Percentiles rank a stretch among this genome's conserved stretches.
Conservation (phyloP, 1,140 invertebrate species). For the Drosophila lini region DNA sequence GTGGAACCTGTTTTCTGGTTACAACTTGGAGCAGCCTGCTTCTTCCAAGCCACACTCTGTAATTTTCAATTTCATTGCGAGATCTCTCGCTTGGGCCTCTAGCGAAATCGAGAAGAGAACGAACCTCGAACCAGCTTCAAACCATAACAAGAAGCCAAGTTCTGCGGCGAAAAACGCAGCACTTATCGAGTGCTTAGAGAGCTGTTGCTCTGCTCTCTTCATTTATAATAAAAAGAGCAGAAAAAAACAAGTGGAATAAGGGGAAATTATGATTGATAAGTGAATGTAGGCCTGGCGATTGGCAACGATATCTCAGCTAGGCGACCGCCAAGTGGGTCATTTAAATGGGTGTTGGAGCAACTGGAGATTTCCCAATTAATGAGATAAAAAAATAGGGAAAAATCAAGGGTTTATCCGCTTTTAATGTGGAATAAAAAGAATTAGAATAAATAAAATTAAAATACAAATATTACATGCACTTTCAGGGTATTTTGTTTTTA, state of each 20-base stretch:
- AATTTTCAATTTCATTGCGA: constrained; percentile 76
- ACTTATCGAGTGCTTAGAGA: constrained; percentile 50
- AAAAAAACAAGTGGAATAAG: constrained; percentile 25
- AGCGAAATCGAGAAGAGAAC: constrained; percentile 27
- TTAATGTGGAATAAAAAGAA: background rate
- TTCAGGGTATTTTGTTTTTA: background rate
- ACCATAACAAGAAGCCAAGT: constrained; percentile 11
- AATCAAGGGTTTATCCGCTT: background rate
- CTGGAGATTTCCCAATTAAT: background rate
- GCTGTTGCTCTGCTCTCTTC: constrained; percentile 15
- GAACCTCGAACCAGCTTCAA: constrained; percentile 1
- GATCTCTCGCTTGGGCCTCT: constrained; percentile 24
- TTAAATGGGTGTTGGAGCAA: constrained; percentile 16
- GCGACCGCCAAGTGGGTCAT: constrained; percentile 34
- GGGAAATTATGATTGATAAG: constrained; percentile 49
- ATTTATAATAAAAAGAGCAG: background rate
- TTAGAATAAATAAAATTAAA: background rate
- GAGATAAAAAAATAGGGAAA: background rate
- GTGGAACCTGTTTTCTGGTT: constrained; percentile 62
- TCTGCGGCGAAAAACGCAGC: constrained; percentile 30
- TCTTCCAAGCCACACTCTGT: constrained; percentile 33
- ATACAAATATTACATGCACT: background rate
- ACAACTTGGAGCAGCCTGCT: constrained; percentile 7
- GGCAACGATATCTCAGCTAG: constrained; percentile 24
- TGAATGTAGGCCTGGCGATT: constrained; percentile 38